A percentile compares a stretch with the other conserved stretches of the same genome.
phyloP scores from a whole-genome alignment of 2,888 invertebrate genomes.

The Heterodera filipjevi region DNA sequence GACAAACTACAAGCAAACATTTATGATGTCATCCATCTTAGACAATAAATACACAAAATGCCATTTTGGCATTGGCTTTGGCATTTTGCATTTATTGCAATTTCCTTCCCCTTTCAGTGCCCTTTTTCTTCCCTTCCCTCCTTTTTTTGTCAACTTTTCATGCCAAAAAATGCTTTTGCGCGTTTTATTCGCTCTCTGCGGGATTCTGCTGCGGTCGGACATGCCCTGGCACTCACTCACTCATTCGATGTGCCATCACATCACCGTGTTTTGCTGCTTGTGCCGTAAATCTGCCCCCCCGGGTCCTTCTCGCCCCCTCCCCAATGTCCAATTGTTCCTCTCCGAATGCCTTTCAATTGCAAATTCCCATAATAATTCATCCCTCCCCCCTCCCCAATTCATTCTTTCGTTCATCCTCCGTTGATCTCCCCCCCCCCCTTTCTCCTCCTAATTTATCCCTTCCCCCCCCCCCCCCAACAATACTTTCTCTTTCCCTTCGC shows the following conservation, averaged over 20 bases:
- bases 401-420: not conserved
- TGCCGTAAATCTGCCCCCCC: not conserved
- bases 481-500: not conserved
- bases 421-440: not conserved
- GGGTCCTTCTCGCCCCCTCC: not conserved
- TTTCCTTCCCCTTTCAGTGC: no score
- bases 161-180: slow-evolving; percentile 1
- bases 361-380: slow-evolving; percentile 7
- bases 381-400: not conserved
- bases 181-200: slow-evolving; percentile 1
- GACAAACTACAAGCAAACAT: not conserved
- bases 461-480: not conserved
- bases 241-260: not conserved
- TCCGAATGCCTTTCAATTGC: not conserved
- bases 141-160: not conserved
- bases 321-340: not conserved
- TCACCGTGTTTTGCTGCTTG: not conserved
- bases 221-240: not conserved
- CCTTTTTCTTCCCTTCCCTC: not conserved
- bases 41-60: not conserved
- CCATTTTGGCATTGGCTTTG: not conserved
- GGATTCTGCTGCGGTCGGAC: not conserved
- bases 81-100: not conserved
- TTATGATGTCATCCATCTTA: not conserved
- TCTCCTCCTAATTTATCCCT: not conserved